Conservation (phyloP, 2,888 invertebrate genomes). For the Macropis europaea region DNA sequence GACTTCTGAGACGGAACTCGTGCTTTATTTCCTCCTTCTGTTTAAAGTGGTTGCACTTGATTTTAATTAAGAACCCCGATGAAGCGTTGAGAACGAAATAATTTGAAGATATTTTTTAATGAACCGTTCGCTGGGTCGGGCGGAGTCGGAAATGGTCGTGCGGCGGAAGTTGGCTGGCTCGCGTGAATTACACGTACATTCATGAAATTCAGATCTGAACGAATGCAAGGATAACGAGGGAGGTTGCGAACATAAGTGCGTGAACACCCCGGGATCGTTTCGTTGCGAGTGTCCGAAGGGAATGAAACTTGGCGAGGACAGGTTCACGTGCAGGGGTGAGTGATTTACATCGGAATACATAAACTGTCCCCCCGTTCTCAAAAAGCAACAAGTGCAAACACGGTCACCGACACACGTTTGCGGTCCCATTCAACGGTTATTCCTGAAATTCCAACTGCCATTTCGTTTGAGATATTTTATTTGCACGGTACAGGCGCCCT, state of each 20-base stretch:
- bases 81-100: too few species aligned
- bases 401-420: background rate
- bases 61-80: too few species aligned
- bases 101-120: too few species aligned
- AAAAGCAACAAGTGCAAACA: slow-evolving; percentile 32
- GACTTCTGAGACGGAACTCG: background rate
- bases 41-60: too few species aligned
- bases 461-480: too few species aligned
- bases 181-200: slow-evolving; percentile 25
- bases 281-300: slow-evolving; percentile 78
- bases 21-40: background rate
- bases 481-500: too few species aligned
- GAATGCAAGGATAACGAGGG: slow-evolving; percentile 71
- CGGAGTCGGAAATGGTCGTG: background rate
- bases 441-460: background rate
- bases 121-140: background rate
- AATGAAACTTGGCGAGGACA: slow-evolving; percentile 70
- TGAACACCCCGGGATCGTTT: slow-evolving; percentile 85
- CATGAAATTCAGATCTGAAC: slow-evolving; percentile 65
- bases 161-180: slow-evolving; percentile 14
- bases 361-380: background rate
- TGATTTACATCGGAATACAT: slow-evolving; percentile 28
- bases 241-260: slow-evolving; percentile 81
- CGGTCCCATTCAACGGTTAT: background rate
- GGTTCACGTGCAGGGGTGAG: slow-evolving; percentile 72